A percentile compares a stretch with the other conserved stretches of the same genome.
Conservation (phyloP, 2,797 vertebrate species). For the Acridotheres tristis region DNA sequence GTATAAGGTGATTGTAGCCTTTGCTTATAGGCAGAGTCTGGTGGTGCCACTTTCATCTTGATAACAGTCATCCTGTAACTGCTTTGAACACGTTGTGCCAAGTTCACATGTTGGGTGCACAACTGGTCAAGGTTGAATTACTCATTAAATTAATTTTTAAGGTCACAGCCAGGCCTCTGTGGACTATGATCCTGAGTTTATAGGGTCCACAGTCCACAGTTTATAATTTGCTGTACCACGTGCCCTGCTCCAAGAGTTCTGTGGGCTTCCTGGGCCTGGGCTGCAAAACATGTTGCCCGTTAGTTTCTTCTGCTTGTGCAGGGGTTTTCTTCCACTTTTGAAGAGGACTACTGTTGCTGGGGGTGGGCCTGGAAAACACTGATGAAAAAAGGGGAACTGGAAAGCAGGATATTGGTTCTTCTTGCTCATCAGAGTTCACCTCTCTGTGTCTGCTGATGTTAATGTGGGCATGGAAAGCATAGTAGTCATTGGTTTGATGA, state of each 20-base stretch:
- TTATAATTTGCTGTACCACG: neutral
- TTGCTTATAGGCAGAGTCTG: neutral
- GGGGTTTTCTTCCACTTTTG: neutral
- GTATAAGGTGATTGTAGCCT: neutral
- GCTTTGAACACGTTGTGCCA: neutral
- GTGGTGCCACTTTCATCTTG: neutral
- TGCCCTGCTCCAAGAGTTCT: neutral
- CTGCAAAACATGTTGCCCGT: neutral
- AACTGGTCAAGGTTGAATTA: neutral
- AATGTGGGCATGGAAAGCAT: neutral
- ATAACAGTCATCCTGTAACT: neutral
- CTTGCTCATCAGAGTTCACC: neutral
- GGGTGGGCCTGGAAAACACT: neutral
- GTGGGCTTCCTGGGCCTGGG: neutral
- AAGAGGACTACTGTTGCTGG: neutral
- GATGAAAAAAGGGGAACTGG: constrained; percentile 4
- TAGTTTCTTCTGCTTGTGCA: neutral
- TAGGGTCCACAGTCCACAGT: neutral
- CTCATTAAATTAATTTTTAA: neutral
- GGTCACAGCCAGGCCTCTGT: neutral
- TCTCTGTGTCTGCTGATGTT: neutral
- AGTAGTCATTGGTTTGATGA: neutral
- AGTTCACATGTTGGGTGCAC: neutral
- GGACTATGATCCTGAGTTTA: neutral
- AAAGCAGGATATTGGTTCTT: neutral